These are phyloP conservation scores for Scolopax rusticola DNA, from an alignment of 2,797 vertebrate genomes.

Conservation along the genomic window DNA sequence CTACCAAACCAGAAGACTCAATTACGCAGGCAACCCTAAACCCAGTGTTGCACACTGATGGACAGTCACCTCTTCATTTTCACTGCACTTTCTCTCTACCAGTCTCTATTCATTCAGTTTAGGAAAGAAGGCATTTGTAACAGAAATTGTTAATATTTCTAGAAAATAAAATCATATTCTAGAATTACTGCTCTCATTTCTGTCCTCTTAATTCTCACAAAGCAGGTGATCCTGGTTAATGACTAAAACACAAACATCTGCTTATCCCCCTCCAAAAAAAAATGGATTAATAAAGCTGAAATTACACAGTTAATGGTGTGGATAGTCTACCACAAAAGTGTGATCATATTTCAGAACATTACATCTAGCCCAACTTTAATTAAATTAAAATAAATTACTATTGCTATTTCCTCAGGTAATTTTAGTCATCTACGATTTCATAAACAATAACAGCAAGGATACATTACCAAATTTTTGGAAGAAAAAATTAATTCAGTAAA, in stretches of 20 bases:
- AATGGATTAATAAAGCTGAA: slow-evolving; percentile 43
- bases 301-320: slow-evolving; percentile 43
- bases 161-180: slow-evolving; percentile 34
- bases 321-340: slow-evolving; percentile 11
- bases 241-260: slow-evolving; percentile 46
- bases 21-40: neutral
- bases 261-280: neutral
- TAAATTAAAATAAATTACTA: slow-evolving; percentile 51
- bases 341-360: slow-evolving; percentile 37
- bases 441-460: slow-evolving; percentile 13
- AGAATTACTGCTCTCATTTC: slow-evolving; percentile 41
- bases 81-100: neutral
- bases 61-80: neutral
- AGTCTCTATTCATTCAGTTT: neutral
- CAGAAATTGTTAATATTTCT: neutral
- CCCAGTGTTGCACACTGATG: neutral
- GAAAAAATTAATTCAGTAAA: slow-evolving; percentile 31
- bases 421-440: slow-evolving; percentile 38
- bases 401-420: slow-evolving; percentile 32
- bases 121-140: neutral
- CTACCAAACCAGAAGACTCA: neutral
- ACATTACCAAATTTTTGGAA: neutral
- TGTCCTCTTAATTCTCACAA: slow-evolving; percentile 54
- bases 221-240: slow-evolving; percentile 46
- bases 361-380: slow-evolving; percentile 22